Conservation (phyloP, 92 coral and sea anemone species). For the Epizoanthus rinbou region DNA sequence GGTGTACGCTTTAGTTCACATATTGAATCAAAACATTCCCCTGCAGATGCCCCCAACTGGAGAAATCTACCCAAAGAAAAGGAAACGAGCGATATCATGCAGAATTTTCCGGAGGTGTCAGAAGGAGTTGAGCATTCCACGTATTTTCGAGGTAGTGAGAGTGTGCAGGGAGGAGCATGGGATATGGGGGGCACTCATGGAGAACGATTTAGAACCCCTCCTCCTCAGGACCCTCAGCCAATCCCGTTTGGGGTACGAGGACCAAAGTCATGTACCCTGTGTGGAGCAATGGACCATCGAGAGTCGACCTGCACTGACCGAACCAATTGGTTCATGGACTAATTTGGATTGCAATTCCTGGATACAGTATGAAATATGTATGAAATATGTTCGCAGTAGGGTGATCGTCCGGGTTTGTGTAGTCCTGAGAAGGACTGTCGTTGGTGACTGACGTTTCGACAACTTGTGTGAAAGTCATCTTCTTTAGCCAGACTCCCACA, state of each 20-base stretch:
- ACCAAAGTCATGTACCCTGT: slow-evolving; percentile 30
- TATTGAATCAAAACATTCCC: slow-evolving; percentile 1
- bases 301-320: slow-evolving; percentile 27
- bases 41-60: slow-evolving; percentile 18
- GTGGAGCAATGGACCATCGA: slow-evolving; percentile 29
- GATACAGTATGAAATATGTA: too few species aligned
- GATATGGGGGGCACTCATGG: background rate
- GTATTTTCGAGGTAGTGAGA: background rate
- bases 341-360: background rate
- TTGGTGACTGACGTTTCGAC: too few species aligned
- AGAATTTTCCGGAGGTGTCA: background rate
- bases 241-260: slow-evolving; percentile 36
- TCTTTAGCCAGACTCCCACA: too few species aligned
- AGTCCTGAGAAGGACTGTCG: too few species aligned
- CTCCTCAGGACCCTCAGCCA: background rate
- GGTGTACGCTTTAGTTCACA: slow-evolving; percentile 36
- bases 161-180: slow-evolving; percentile 13
- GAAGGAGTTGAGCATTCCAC: background rate
- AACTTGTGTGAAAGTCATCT: too few species aligned
- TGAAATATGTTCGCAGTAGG: too few species aligned
- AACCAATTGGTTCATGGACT: slow-evolving; percentile 9
- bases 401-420: too few species aligned
- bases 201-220: slow-evolving; percentile 28
- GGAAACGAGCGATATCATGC: background rate
- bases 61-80: background rate